phyloP scores from a whole-genome alignment of 1,140 invertebrate species.

The Saccostrea cuccullata region DNA sequence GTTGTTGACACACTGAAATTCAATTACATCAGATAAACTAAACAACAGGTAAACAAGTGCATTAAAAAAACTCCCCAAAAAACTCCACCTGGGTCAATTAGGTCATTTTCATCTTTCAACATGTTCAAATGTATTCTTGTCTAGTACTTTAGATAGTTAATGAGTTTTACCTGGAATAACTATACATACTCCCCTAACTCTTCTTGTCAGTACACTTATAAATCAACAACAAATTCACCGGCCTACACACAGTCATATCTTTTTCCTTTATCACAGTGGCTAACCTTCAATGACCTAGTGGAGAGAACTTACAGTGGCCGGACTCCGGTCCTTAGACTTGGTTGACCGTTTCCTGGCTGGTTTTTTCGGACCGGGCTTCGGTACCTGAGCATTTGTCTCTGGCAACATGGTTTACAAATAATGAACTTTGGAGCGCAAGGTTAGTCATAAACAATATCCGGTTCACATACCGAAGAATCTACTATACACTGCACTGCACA shows the following conservation, averaged over 20 bases:
- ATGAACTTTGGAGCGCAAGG: neutral
- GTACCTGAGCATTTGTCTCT: neutral
- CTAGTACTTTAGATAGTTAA: neutral
- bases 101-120: neutral
- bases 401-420: neutral
- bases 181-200: neutral
- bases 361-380: neutral
- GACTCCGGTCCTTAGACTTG: neutral
- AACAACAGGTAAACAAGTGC: neutral
- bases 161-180: neutral
- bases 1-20: neutral
- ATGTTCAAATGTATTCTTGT: too few relatives aligned
- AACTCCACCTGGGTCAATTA: neutral
- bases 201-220: neutral
- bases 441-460: slow-evolving; percentile 27
- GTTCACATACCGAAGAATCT: slow-evolving; percentile 25
- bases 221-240: neutral
- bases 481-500: neutral
- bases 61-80: neutral
- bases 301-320: neutral
- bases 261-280: neutral
- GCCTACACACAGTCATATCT: neutral
- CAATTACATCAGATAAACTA: slow-evolving; percentile 15
- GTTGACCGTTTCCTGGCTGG: slow-evolving; percentile 15
- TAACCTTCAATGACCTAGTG: neutral